These are phyloP conservation scores for Pseudomyrmex sp. DNA, from an alignment of 1,140 invertebrate genomes.

Conservation along the genomic window DNA sequence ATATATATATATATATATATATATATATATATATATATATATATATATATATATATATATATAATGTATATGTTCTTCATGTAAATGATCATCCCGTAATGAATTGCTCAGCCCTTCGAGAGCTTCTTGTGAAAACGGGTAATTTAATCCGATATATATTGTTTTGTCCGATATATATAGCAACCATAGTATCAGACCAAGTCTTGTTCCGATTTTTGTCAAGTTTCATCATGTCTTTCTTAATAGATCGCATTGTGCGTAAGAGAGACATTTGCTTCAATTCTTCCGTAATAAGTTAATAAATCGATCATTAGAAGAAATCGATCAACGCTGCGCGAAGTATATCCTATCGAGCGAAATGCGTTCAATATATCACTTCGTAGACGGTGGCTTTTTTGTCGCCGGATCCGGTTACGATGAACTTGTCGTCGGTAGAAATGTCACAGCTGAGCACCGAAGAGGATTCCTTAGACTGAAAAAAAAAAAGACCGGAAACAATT, in stretches of 20 bases:
- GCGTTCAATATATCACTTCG: slow-evolving; percentile 96
- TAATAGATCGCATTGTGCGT: slow-evolving; percentile 14
- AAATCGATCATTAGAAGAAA: slow-evolving; percentile 69
- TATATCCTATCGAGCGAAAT: slow-evolving; percentile 41
- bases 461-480: slow-evolving; percentile 98
- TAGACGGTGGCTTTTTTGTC: slow-evolving; percentile 99
- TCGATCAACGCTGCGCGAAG: slow-evolving; percentile 8
- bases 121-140: slow-evolving; percentile 7
- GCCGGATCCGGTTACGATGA: slow-evolving; percentile 99
- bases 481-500: neutral
- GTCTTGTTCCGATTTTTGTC: neutral
- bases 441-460: slow-evolving; percentile 99
- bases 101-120: too few relatives aligned
- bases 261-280: slow-evolving; percentile 38
- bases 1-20: too few relatives aligned
- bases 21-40: too few relatives aligned
- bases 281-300: slow-evolving; percentile 20
- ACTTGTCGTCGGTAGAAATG: slow-evolving; percentile 99
- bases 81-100: too few relatives aligned
- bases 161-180: slow-evolving; percentile 28
- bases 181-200: slow-evolving; percentile 19
- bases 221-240: neutral
- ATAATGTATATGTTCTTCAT: slow-evolving; percentile 5
- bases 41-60: too few relatives aligned
- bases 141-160: slow-evolving; percentile 6